Base-by-base conservation (phyloP, 2,888 invertebrate genomes). In the Protonemura montana region DNA sequence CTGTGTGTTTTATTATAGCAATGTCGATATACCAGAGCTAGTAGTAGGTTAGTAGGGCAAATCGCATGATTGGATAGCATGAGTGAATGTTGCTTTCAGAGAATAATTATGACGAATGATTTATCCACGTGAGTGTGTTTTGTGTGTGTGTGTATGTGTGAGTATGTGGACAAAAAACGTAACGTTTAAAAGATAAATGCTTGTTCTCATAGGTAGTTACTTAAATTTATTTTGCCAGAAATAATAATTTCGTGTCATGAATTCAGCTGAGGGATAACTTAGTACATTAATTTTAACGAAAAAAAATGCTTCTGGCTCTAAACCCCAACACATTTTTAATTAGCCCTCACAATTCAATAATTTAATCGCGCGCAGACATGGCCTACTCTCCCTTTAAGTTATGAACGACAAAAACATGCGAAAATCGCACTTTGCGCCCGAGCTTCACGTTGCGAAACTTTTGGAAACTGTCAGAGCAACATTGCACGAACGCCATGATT, bases 91-190 rank as follows among this genome's bases (percentile, higher is more conserved):
- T 78, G 78, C 78, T 78, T 28, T 59, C 26, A 78, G 78, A 78
- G 78, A 78, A 78, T 78, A 78, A 78, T 78, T 78, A 78, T 78
- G 78, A 78, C 78, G 78, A 78, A 78, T 78, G 78, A 78, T 78
- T 78, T 27, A 78, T 78, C 27, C 28, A 78, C 35, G 35, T 35
- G 35, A 35, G 35, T 26, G 78, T 28, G 27, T 78, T 27, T 78
- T 78, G 28, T n/a, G 28, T 78, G 28, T 78, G 21, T 59, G 59
- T 41, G 41, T 41, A 13, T 41, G 41, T 41, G 41, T 41, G 41
- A 7, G 41, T 41, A 13, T 7, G 13, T 59, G 59, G 59, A 59
- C 59, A 59, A 59, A 59, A 59, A 59, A 59, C 21, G 59, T 59
- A 16, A 16, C 59, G 21, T 59, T 59, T 59, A 10, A 59, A 59